Percentiles rank a stretch among this genome's conserved stretches.
phyloP scores from a whole-genome alignment of 2,113 vertebrate species.

The Corvus moneduloides region DNA sequence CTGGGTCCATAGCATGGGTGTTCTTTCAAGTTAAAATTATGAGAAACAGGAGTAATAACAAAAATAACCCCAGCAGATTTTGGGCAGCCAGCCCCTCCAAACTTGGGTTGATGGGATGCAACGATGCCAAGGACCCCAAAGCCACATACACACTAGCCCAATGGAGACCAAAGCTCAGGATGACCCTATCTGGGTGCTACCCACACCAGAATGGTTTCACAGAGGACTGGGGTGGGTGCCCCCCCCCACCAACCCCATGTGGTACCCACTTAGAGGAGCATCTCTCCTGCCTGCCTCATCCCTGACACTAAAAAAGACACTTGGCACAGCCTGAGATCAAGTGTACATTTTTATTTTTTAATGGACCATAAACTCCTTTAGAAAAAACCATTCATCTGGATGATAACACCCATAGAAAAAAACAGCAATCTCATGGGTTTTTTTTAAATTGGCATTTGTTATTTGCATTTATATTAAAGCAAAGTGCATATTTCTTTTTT shows the following conservation, averaged over 20 bases:
- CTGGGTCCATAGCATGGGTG: background rate
- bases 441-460: conserved; percentile 96
- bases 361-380: conserved; percentile 78
- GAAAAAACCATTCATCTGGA: conserved; percentile 74
- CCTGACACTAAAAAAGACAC: background rate
- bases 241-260: accelerated
- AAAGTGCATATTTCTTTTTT: conserved; percentile 99
- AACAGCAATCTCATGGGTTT: conserved; percentile 57
- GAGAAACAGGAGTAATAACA: background rate
- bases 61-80: background rate
- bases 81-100: background rate
- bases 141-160: background rate
- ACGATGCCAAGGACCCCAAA: background rate
- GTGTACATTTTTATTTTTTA: conserved; percentile 74
- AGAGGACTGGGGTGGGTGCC: accelerated
- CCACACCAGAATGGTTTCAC: background rate
- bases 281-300: background rate
- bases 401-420: conserved; percentile 47
- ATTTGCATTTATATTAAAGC: conserved; percentile 99
- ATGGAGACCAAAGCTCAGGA: background rate
- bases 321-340: conserved; percentile 46
- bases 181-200: background rate
- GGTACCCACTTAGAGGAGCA: background rate
- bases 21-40: background rate
- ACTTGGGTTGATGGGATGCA: background rate